These are phyloP conservation scores for Microplitis mediator DNA, from an alignment of 1,140 invertebrate species.

Conservation along the genomic window DNA sequence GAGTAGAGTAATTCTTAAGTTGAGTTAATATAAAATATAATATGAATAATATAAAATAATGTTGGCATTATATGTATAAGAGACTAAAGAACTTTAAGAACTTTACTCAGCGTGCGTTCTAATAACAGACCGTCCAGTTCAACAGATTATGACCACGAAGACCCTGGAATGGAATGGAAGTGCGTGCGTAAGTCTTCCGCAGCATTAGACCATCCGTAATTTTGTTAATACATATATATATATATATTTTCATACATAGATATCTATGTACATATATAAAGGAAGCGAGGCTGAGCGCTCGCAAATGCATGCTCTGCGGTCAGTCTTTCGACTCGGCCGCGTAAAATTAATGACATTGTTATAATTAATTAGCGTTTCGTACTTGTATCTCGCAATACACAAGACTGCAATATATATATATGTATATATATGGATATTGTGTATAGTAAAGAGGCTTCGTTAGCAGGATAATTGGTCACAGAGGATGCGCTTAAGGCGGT, in stretches of 20 bases:
- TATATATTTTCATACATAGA: not conserved
- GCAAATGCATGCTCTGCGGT: constrained; percentile 38
- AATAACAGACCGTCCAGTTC: not conserved
- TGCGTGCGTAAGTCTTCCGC: constrained; percentile 7
- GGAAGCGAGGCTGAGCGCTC: constrained; percentile 37
- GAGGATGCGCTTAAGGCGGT: constrained; percentile 51
- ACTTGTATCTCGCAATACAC: constrained; percentile 20
- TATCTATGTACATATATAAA: constrained; percentile 22
- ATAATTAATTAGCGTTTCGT: constrained; percentile 57
- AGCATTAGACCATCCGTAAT: not conserved
- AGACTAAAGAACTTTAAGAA: too few relatives aligned
- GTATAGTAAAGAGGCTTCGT: constrained; percentile 47
- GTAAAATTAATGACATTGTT: constrained; percentile 62
- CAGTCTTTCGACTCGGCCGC: constrained; percentile 58
- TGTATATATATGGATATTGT: not conserved
- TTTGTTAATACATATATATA: not conserved
- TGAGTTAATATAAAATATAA: not conserved
- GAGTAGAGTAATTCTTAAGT: too few relatives aligned
- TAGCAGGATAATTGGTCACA: constrained; percentile 62
- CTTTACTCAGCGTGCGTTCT: constrained; percentile 13
- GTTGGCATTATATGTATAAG: too few relatives aligned
- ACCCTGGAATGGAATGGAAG: not conserved
- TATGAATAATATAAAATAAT: not conserved
- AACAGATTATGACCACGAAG: constrained; percentile 13
- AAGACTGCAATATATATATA: not conserved